Percentiles rank a stretch among this genome's conserved stretches.
phyloP scores from a whole-genome alignment of 2,888 invertebrate species.

The Drosophila leonis region DNA sequence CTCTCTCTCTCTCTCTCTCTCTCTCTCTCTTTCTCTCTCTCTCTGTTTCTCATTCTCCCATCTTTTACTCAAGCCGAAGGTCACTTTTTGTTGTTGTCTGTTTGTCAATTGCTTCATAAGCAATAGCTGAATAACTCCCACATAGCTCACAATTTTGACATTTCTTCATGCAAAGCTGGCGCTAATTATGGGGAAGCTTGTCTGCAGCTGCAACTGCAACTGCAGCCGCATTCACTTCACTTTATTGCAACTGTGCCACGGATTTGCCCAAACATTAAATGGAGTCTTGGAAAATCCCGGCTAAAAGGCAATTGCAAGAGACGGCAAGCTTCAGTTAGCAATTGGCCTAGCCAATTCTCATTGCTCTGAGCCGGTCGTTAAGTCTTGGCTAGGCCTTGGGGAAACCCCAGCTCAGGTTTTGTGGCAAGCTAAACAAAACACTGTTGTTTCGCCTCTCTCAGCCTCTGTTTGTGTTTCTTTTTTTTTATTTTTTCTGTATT shows the following conservation, averaged over 20 bases:
- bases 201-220: slow-evolving; percentile 6
- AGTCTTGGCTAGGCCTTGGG: slow-evolving; percentile 66
- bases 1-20: not conserved
- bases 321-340: slow-evolving; percentile 15
- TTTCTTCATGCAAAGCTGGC: not conserved
- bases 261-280: slow-evolving; percentile 55
- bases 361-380: slow-evolving; percentile 46
- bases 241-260: slow-evolving; percentile 57
- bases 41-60: not conserved
- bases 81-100: slow-evolving; percentile 38
- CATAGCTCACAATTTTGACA: slow-evolving; percentile 30
- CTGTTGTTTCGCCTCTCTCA: slow-evolving; percentile 16
- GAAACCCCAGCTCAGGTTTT: slow-evolving; percentile 67
- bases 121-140: slow-evolving; percentile 51
- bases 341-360: slow-evolving; percentile 64
- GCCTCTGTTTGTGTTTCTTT: slow-evolving; percentile 28
- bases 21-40: not conserved
- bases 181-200: slow-evolving; percentile 4
- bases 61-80: slow-evolving; percentile 48
- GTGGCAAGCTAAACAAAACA: slow-evolving; percentile 31
- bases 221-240: slow-evolving; percentile 12
- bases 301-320: slow-evolving; percentile 38
- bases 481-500: slow-evolving; percentile 4
- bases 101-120: slow-evolving; percentile 64
- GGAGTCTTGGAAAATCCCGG: slow-evolving; percentile 59